Conservation (phyloP, 2,113 vertebrate species). For the Macquaria ambigua region DNA sequence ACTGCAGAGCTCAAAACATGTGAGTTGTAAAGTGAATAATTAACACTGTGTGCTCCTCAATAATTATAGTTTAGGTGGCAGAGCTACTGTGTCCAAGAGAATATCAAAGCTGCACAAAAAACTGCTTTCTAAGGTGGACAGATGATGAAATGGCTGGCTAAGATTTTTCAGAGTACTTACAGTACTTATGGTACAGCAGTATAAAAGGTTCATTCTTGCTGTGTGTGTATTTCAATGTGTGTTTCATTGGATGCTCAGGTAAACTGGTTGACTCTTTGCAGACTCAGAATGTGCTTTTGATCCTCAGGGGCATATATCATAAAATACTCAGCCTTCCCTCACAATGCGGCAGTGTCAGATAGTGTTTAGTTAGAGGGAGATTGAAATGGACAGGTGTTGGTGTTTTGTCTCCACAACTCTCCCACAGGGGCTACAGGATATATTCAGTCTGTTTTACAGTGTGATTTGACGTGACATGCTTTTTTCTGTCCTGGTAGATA, state of each 20-base stretch:
- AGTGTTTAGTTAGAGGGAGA: conserved; percentile 24
- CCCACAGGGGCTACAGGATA: conserved; percentile 6
- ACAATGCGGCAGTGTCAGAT: not conserved
- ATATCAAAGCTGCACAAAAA: not conserved
- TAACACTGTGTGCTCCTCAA: not conserved
- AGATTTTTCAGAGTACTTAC: not conserved
- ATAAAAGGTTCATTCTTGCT: not conserved
- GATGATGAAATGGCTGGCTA: not conserved
- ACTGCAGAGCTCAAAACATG: too few species aligned
- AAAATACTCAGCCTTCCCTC: conserved; percentile 16
- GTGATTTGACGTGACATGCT: conserved; percentile 24
- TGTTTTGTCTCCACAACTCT: conserved; percentile 29
- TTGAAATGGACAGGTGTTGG: conserved; percentile 32
- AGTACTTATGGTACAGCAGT: not conserved
- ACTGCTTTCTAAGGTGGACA: not conserved
- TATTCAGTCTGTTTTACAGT: conserved; percentile 16
- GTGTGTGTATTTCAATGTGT: conserved; percentile 11
- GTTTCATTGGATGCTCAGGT: conserved; percentile 14
- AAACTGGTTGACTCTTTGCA: conserved; percentile 6
- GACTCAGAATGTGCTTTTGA: conserved; percentile 24
- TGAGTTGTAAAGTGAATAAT: not conserved
- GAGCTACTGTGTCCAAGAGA: not conserved
- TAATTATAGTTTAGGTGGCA: not conserved
- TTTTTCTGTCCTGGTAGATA: conserved; percentile 8
- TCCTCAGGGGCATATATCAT: conserved; percentile 24